Evolutionary conservation across 1,140 invertebrate genomes (phyloP), one percentile per base, ranked within the genome.

Genomic region (Cotesia typhae): DNA sequence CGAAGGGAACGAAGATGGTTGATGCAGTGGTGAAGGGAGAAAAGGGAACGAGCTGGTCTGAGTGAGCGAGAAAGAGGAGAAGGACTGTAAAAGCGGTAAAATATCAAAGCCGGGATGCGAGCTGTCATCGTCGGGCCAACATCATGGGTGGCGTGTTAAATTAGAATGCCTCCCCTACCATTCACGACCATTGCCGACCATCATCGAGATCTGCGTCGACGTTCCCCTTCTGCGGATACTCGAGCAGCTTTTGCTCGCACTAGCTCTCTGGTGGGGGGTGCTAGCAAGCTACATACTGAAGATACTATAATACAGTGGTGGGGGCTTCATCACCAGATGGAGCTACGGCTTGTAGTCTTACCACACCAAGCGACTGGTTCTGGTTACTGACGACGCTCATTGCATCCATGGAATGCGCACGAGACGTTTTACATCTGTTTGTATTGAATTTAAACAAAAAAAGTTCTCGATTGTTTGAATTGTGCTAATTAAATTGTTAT

Each of bases 141-240:
- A 88, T 89, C 89, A 90, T 90, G 90, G 90, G 90, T 90, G 90
- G 90, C 89, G 87, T 88, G 89, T 89, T 86, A 84, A 87, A 87
- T 87, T 87, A 87, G 86, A 87, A 87, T 87, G 84, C 83, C 82
- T 84, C 82, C 83, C 82, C 41, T 47, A 47, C 41, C 41, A 47
- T 47, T 47, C 41, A 47, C 41, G 41, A 47, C 7, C 41, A 47
- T 47, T 10, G 41, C 41, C 82, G 82, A 78, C 82, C 79, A 77
- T 75, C 75, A 77, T 76, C 74, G 75, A 75, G 80, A 78, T 76
- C 80, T 81, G 77, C 80, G 28, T 17, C 17, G 14, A 59, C 14
- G 28, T 20, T 20, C 57, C 17, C 57, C 5, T 9, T 20, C 7
- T 10, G 17, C 57, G 9, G 17, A 20, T 28, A 59, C 20, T 17